Base-by-base conservation (phyloP, 2,797 vertebrate genomes). In the Rachycentron canadum region DNA sequence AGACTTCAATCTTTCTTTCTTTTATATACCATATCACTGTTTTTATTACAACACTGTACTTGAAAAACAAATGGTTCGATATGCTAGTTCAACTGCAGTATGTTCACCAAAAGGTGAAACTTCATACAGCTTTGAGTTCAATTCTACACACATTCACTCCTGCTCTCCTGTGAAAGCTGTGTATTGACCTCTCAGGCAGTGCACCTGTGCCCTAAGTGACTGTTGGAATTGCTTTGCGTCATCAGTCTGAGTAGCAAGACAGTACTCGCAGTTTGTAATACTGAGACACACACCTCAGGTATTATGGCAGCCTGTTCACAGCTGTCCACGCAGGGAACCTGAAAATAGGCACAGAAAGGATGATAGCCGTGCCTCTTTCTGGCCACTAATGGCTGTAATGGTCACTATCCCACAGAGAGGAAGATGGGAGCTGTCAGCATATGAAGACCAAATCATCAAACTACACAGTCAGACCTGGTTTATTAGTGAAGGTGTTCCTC, bases 341-440 rank as follows among this genome's bases (percentile, higher is more conserved):
- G 76, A 65, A 83, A 80, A 81, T 57, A 7, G 60, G 59, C 79
- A 49, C 2, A 58, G 65, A 84, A 84, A 78, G 63, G 79, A 73
- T 73, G 50, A 72, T 52, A 59, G 83, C 74, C 60, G 64, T 19
- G 68, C 64, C 63, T 73, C 76, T 67, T 45, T 79, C 56, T 26
- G 59, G 47, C 66, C 45, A 53, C 62, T 90, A 85, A 90, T 86
- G 81, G 72, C 67, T 73, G 69, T 88, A 67, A 73, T 78, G 74
- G 79, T 59, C 73, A 50, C 55, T 30, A 67, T 81, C 83, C 89
- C 76, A 49, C 83, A 3, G 89, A 74, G 86, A 84, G 49, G 79
- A 81, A 84, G 79, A 90, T 85, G 84, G 68, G 77, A 80, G 43
- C 81, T 61, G 84, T 83, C 85, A 82, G 78, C 50, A 85, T 70